Conservation (phyloP, 2,113 vertebrate genomes). For the Hemiprocne comata region DNA sequence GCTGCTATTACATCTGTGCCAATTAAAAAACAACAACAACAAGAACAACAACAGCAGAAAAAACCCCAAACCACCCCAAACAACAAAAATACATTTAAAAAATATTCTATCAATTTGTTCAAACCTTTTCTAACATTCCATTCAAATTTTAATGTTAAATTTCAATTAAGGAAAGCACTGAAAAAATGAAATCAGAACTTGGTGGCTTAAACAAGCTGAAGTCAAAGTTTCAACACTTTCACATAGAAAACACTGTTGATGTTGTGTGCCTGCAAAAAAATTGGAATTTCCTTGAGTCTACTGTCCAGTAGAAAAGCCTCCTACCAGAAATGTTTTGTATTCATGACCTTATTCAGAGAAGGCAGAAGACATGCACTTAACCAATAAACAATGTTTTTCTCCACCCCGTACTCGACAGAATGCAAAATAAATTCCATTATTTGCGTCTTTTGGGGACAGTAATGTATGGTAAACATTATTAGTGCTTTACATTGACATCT, state of each 20-base stretch:
- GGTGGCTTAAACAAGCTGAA: not conserved
- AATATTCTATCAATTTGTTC: not conserved
- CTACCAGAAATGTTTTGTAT: not conserved
- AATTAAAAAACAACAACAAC: not conserved
- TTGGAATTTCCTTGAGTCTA: not conserved
- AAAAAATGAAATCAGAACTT: not conserved
- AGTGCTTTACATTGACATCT: slow-evolving; percentile 22
- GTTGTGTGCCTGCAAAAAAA: not conserved
- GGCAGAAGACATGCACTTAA: slow-evolving; percentile 15
- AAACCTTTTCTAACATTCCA: not conserved
- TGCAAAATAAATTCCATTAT: slow-evolving; percentile 44
- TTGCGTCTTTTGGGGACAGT: not conserved
- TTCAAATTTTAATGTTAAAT: not conserved
- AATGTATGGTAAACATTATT: not conserved
- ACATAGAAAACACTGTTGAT: not conserved
- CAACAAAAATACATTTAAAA: not conserved
- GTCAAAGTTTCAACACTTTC: not conserved
- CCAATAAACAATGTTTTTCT: not conserved
- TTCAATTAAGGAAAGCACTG: not conserved
- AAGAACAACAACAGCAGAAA: too few relatives aligned
- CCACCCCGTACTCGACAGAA: slow-evolving; percentile 3
- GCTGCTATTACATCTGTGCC: not conserved
- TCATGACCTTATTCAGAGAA: not conserved
- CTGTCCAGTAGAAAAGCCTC: not conserved
- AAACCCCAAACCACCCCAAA: too few relatives aligned